These are phyloP conservation scores for Naja naja DNA, from an alignment of 2,113 vertebrate genomes.

Conservation along the genomic window DNA sequence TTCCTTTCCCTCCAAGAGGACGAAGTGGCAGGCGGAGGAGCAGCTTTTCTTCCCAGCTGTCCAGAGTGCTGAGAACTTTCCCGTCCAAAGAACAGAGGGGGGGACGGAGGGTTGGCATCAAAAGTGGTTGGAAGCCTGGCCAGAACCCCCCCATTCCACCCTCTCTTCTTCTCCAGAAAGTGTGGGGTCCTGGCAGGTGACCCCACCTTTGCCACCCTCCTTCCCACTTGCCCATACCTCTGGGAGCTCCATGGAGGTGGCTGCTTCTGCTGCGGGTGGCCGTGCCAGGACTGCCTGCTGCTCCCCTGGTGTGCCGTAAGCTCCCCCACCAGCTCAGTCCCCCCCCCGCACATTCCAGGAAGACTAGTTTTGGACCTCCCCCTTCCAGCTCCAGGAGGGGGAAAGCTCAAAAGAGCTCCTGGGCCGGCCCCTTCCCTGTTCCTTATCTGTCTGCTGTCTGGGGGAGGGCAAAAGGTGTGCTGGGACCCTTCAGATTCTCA, in stretches of 20 bases:
- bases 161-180: background rate
- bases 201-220: background rate
- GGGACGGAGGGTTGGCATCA: background rate
- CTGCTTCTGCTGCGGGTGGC: too few species aligned
- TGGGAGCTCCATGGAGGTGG: background rate
- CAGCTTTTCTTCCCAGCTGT: background rate
- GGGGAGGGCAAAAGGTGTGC: background rate
- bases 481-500: background rate
- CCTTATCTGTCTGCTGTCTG: background rate
- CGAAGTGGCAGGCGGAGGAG: background rate
- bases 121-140: background rate
- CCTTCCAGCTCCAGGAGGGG: background rate
- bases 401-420: background rate
- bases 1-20: background rate
- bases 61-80: background rate
- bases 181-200: background rate
- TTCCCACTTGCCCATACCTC: background rate
- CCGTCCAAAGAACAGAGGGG: background rate
- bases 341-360: background rate
- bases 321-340: background rate
- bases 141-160: background rate
- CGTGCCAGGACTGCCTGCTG: background rate
- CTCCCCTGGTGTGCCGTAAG: background rate
- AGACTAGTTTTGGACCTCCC: background rate
- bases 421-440: background rate